phyloP scores from a whole-genome alignment of 1,140 invertebrate genomes.

The Atta cephalotes region DNA sequence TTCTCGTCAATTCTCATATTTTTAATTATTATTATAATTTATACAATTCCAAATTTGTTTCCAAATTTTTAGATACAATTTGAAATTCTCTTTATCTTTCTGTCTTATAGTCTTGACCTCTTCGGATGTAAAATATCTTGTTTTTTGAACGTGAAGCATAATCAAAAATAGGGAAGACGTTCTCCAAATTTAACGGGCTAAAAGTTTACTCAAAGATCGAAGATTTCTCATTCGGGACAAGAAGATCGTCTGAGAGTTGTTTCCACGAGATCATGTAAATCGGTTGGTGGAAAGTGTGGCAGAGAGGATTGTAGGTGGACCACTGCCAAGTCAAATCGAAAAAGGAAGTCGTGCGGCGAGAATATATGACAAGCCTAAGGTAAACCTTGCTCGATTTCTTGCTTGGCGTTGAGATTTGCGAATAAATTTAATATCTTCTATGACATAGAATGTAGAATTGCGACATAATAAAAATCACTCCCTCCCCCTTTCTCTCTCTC shows the following conservation, averaged over 20 bases:
- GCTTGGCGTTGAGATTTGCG: constrained; percentile 36
- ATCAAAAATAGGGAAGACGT: neutral
- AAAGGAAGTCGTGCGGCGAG: constrained; percentile 63
- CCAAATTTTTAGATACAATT: neutral
- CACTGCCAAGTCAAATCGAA: constrained; percentile 70
- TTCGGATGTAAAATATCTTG: neutral
- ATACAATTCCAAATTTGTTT: neutral
- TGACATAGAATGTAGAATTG: constrained; percentile 43
- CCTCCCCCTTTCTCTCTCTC: neutral
- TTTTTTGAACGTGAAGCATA: neutral
- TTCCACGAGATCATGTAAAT: constrained; percentile 72
- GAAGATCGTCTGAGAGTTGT: constrained; percentile 68
- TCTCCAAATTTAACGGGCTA: constrained; percentile 41
- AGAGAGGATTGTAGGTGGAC: constrained; percentile 51
- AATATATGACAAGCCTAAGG: constrained; percentile 15
- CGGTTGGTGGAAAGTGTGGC: neutral
- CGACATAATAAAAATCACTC: constrained; percentile 42
- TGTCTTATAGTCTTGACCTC: neutral
- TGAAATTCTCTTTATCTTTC: neutral
- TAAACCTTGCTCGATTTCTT: constrained; percentile 52
- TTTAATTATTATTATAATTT: too few species aligned
- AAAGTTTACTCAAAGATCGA: constrained; percentile 43
- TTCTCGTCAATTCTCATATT: too few species aligned
- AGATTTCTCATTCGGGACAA: constrained; percentile 55
- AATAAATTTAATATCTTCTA: constrained; percentile 55